Base-by-base conservation (phyloP, 2,888 invertebrate genomes). In the Cosmia trapezina region DNA sequence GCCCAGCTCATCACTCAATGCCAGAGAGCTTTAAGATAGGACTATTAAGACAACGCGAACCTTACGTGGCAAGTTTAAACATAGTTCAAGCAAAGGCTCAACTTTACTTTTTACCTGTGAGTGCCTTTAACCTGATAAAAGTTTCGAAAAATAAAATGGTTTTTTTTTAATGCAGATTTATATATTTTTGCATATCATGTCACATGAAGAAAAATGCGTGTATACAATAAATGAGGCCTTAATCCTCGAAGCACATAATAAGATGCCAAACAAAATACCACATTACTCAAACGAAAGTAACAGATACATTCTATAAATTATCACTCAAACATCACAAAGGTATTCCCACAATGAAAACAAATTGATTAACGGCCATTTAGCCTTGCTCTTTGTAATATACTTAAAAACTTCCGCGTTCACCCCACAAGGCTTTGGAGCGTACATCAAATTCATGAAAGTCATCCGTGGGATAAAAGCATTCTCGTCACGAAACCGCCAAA, bases 401-500 rank as follows among this genome's bases (percentile, higher is more conserved):
- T 87, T 84, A 83, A 83, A 86, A 86, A 86, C 86, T 86, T 89
- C 87, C 85, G 85, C 83, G 67, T 87, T 75, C 74, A 79, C 70
- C 73, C 71, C 73, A 56, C 62, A 66, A 74, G 74, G 68, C 78
- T 80, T 83, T 77, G 61, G 73, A 70, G 61, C 76, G 72, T 87
- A 83, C 83, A 83, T 84, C 83, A 86, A 90, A 87, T 85, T 87
- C 83, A 83, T 76, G 67, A 84, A 87, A 88, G 81, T 86, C 86
- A 81, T 83, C 72, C 81, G 70, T 60, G 71, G 73, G 78, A 84
- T 89, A 83, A 87, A 89, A 78, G 81, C 79, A 94, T 94, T 93
- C 94, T 73, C 73, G 91, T 92, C 95, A 95, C 95, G 95, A 94
- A 77, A 70, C 76, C 80, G 83, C 88, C 89, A 90, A 91, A 91